Conservation (phyloP, 1,140 invertebrate species). For the Drosophila fuyamai region DNA sequence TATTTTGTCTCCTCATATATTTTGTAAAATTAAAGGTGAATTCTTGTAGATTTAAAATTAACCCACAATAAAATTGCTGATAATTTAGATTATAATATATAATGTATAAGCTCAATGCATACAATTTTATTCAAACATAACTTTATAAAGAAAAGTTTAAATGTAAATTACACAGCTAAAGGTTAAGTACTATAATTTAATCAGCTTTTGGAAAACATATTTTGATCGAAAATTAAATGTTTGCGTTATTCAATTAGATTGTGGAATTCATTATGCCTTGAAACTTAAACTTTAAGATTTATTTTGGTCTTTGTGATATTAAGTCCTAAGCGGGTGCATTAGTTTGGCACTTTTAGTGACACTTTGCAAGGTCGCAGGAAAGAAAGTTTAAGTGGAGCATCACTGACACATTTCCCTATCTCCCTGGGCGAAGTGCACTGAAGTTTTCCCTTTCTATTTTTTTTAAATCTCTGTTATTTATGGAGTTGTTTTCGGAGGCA, state of each 20-base stretch:
- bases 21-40: neutral
- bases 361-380: slow-evolving; percentile 45
- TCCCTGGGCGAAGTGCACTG: slow-evolving; percentile 24
- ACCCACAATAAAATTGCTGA: no score
- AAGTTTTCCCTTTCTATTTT: slow-evolving; percentile 13
- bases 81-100: no score
- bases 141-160: no score
- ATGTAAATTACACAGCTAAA: no score
- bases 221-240: neutral
- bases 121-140: no score
- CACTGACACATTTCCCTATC: slow-evolving; percentile 37
- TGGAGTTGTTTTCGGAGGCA: slow-evolving; percentile 63
- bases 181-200: no score
- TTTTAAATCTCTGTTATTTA: slow-evolving; percentile 60
- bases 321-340: slow-evolving; percentile 28
- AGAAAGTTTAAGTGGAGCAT: slow-evolving; percentile 41
- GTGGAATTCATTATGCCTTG: slow-evolving; percentile 6
- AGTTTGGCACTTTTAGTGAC: slow-evolving; percentile 15
- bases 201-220: neutral
- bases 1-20: no score
- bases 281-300: neutral
- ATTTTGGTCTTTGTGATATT: slow-evolving; percentile 5
- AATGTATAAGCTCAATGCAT: no score
- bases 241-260: neutral
- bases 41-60: no score